Conservation (phyloP, 2,797 vertebrate genomes). For the Trachurus trachurus region DNA sequence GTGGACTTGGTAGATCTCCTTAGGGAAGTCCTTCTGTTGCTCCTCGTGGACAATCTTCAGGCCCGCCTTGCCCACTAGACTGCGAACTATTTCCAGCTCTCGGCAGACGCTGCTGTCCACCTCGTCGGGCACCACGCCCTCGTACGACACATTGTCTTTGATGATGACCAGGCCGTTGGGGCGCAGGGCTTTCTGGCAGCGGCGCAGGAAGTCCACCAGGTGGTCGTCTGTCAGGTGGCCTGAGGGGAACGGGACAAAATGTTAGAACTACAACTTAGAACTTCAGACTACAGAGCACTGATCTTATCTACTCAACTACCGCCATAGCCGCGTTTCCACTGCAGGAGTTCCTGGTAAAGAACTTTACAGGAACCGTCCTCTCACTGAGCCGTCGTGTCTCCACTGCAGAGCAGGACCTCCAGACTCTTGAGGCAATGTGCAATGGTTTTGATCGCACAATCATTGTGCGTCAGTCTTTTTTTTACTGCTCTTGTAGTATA, state of each 20-base stretch:
- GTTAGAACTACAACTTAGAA: not conserved
- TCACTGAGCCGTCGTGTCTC: too few relatives aligned
- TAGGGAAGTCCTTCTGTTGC: slow-evolving; percentile 93
- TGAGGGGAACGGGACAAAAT: slow-evolving; percentile 58
- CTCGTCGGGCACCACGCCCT: slow-evolving; percentile 94
- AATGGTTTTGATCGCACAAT: too few relatives aligned
- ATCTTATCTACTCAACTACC: not conserved
- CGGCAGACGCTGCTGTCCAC: slow-evolving; percentile 98
- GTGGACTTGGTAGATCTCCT: slow-evolving; percentile 97
- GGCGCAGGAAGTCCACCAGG: slow-evolving; percentile 91
- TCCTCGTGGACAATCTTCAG: slow-evolving; percentile 91
- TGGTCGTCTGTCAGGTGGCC: slow-evolving; percentile 95
- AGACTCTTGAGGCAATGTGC: too few relatives aligned
- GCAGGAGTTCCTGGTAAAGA: too few relatives aligned
- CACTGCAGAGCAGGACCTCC: too few relatives aligned
- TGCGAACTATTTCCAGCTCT: slow-evolving; percentile 87
- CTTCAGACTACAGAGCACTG: not conserved
- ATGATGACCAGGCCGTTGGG: slow-evolving; percentile 92
- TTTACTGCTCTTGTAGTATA: too few relatives aligned
- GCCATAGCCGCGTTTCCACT: too few relatives aligned
- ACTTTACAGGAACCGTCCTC: too few relatives aligned
- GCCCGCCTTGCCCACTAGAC: slow-evolving; percentile 87
- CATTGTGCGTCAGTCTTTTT: too few relatives aligned
- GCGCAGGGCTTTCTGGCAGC: slow-evolving; percentile 89
- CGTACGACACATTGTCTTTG: slow-evolving; percentile 97